Conservation (phyloP, 2,888 invertebrate species). For the Caenorhabditis drosophilae region DNA sequence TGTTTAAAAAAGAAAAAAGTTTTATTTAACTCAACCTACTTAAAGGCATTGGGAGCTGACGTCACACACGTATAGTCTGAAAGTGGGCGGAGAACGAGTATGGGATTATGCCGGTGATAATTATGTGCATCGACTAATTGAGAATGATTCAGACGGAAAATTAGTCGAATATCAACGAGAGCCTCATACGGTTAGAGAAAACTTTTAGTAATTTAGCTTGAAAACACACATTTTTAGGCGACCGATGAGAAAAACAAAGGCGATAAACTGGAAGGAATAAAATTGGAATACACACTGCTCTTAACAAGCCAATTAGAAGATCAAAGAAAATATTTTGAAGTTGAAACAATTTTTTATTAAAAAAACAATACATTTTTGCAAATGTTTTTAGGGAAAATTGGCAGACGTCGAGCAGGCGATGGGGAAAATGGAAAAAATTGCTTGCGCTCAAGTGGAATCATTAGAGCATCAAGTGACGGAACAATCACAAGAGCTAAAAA, state of each 20-base stretch:
- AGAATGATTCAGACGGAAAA: conserved; percentile 70
- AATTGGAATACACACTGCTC: conserved; percentile 93
- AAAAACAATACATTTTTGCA: background rate
- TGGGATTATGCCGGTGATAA: conserved; percentile 99
- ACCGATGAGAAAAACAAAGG: conserved; percentile 68
- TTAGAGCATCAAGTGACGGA: conserved; percentile 74
- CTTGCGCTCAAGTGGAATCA: conserved; percentile 69
- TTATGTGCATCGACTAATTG: conserved; percentile 91
- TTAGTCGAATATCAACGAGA: conserved; percentile 76
- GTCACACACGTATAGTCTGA: conserved; percentile 95
- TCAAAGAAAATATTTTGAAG: conserved; percentile 82
- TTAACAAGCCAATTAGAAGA: conserved; percentile 92
- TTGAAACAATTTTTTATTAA: background rate
- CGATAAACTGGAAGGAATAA: conserved; percentile 91
- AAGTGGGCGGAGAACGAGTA: conserved; percentile 81
- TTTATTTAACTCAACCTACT: background rate
- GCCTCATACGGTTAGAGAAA: conserved; percentile 11
- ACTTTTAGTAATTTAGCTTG: background rate
- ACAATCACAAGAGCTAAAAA: conserved; percentile 72
- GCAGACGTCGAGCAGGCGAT: conserved; percentile 78
- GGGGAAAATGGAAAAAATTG: conserved; percentile 70
- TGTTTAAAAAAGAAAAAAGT: conserved; percentile 50
- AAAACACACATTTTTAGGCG: conserved; percentile 9
- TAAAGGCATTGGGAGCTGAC: conserved; percentile 88
- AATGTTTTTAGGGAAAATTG: conserved; percentile 18